Conservation (phyloP, 2,888 invertebrate genomes). For the Lydus trimaculatus region DNA sequence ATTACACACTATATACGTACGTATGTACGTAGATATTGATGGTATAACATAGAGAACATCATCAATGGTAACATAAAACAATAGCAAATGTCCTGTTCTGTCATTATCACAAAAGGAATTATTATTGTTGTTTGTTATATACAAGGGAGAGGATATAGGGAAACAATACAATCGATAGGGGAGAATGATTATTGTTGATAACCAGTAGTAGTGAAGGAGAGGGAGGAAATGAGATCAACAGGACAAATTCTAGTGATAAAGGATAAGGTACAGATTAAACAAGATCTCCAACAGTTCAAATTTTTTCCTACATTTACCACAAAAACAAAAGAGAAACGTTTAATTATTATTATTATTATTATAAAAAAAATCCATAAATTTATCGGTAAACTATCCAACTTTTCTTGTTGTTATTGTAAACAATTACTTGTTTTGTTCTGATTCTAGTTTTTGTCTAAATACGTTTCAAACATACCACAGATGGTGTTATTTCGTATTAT, state of each 20-base stretch:
- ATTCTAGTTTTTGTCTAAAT: slow-evolving; percentile 16
- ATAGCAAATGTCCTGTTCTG: slow-evolving; percentile 1
- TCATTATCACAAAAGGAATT: not conserved
- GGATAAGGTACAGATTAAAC: not conserved
- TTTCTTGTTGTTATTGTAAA: not conserved
- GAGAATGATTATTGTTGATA: not conserved
- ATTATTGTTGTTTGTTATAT: not conserved
- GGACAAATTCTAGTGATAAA: not conserved
- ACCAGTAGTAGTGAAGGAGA: no score
- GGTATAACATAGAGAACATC: not conserved
- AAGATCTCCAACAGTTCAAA: not conserved
- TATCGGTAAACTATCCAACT: not conserved
- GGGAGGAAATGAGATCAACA: not conserved
- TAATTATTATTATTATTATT: no score
- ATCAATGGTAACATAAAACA: not conserved
- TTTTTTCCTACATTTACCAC: no score
- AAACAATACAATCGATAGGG: not conserved
- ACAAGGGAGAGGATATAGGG: not conserved
- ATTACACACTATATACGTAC: not conserved
- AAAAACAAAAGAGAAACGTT: no score
- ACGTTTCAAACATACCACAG: slow-evolving; percentile 19
- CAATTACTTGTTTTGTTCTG: not conserved
- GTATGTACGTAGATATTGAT: not conserved
- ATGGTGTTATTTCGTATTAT: slow-evolving; percentile 27
- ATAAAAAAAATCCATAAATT: no score